phyloP scores from a whole-genome alignment of 2,888 invertebrate genomes.

The Leptarthrus brevirostris region DNA sequence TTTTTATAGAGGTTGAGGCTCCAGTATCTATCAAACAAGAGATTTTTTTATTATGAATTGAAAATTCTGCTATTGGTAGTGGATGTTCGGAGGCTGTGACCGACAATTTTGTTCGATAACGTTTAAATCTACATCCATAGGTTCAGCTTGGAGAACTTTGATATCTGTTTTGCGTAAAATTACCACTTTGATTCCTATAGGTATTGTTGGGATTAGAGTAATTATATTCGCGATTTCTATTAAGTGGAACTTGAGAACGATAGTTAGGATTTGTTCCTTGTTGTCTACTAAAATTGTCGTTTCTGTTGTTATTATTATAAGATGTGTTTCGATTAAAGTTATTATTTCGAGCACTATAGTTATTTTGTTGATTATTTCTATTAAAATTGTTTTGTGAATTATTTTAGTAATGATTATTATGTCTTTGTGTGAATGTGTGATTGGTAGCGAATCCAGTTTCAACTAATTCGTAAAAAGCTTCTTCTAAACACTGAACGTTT shows the following conservation, averaged over 20 bases:
- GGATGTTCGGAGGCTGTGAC: constrained; percentile 1
- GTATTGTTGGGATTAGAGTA: background rate
- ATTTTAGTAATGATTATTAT: background rate
- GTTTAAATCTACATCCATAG: constrained; percentile 28
- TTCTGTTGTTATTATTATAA: constrained; percentile 4
- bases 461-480: constrained; percentile 31
- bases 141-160: too few relatives aligned
- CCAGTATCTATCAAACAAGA: constrained; percentile 15
- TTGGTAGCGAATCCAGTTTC: background rate
- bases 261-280: background rate
- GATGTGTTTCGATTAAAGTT: constrained; percentile 26
- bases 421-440: background rate
- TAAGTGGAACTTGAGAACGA: background rate
- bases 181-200: background rate
- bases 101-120: constrained; percentile 32
- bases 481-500: constrained; percentile 22
- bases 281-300: constrained; percentile 2
- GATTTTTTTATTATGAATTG: constrained; percentile 7
- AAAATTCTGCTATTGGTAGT: constrained; percentile 16
- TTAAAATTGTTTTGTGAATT: background rate
- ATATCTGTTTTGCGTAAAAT: background rate
- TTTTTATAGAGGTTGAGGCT: background rate
- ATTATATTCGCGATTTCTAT: background rate
- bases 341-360: background rate
- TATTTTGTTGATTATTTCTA: background rate